These are phyloP conservation scores for Hemibagrus guttatus DNA, from an alignment of 2,797 vertebrate genomes.

Conservation along the genomic window DNA sequence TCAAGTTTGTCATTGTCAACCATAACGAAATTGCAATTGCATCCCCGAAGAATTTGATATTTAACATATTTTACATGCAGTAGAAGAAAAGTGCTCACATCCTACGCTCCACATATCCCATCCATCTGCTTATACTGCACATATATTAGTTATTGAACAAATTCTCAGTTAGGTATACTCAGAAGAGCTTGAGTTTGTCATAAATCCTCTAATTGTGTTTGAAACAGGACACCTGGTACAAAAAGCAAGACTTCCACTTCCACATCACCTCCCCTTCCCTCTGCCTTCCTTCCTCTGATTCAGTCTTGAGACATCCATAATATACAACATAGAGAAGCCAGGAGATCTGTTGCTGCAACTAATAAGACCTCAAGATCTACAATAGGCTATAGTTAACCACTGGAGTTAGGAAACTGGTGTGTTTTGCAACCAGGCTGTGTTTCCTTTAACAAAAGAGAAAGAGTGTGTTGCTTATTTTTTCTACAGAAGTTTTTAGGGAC, in stretches of 20 bases:
- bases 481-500: too few relatives aligned
- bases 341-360: neutral
- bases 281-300: constrained; percentile 31
- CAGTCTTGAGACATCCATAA: neutral
- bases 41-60: neutral
- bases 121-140: neutral
- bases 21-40: neutral
- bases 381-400: constrained; percentile 26
- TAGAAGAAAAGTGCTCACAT: neutral
- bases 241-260: constrained; percentile 23
- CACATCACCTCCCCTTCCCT: constrained; percentile 20
- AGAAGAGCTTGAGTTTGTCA: neutral
- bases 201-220: neutral
- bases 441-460: constrained; percentile 6
- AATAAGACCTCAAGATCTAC: constrained; percentile 27
- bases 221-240: neutral
- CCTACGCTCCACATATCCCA: neutral
- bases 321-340: neutral
- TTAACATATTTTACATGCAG: neutral
- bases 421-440: neutral
- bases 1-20: neutral
- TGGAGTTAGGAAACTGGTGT: neutral
- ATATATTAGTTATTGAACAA: neutral
- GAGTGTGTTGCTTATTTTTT: neutral
- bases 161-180: neutral